These are phyloP conservation scores for Antheraea yamamai DNA, from an alignment of 2,888 invertebrate genomes.

Conservation along the genomic window DNA sequence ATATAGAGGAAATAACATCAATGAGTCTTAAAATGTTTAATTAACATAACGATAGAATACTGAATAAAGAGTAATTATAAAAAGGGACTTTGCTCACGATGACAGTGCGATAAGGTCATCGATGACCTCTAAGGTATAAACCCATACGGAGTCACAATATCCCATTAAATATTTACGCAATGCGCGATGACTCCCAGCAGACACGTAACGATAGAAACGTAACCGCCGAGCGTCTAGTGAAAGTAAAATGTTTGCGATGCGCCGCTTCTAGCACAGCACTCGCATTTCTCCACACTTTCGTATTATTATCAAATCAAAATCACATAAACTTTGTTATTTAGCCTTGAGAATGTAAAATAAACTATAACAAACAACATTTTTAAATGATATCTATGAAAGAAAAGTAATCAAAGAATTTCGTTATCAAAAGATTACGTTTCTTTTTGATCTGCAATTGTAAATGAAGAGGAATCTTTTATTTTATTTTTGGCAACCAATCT, in stretches of 20 bases:
- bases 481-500: too few relatives aligned
- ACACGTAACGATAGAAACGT: slow-evolving; percentile 16
- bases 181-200: slow-evolving; percentile 1
- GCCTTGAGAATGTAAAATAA: not conserved
- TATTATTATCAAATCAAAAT: slow-evolving; percentile 12
- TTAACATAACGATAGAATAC: not conserved
- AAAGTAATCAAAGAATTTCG: not conserved
- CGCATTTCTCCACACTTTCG: slow-evolving; percentile 17
- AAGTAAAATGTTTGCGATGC: slow-evolving; percentile 17
- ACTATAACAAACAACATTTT: not conserved
- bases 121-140: not conserved
- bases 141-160: slow-evolving; percentile 4
- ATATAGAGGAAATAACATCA: too few relatives aligned
- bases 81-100: not conserved
- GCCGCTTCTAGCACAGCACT: slow-evolving; percentile 14
- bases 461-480: not conserved
- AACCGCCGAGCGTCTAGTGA: slow-evolving; percentile 15
- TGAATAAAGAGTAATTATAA: not conserved
- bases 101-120: not conserved
- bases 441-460: not conserved
- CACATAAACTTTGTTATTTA: slow-evolving; percentile 1
- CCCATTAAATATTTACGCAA: slow-evolving; percentile 14
- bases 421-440: not conserved
- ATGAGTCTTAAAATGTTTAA: too few relatives aligned
- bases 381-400: not conserved